phyloP scores from a whole-genome alignment of 2,888 invertebrate genomes.

The Chloroclysta siterata region DNA sequence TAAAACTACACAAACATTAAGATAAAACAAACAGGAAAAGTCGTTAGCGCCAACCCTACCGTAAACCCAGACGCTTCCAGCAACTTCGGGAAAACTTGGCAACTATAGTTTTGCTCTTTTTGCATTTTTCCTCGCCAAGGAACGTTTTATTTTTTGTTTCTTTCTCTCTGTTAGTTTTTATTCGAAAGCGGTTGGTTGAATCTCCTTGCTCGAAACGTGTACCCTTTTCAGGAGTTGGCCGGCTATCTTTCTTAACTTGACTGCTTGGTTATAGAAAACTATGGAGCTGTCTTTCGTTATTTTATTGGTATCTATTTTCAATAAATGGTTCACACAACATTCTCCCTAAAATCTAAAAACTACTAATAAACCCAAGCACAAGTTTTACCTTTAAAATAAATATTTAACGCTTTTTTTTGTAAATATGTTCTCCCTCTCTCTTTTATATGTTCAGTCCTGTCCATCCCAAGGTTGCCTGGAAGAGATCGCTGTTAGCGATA shows the following conservation, averaged over 20 bases:
- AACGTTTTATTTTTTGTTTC: conserved; percentile 59
- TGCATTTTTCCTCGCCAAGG: conserved; percentile 65
- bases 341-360: no score
- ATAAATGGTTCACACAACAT: no score
- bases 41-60: conserved; percentile 65
- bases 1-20: conserved; percentile 50
- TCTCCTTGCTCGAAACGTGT: conserved; percentile 80
- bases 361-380: no score
- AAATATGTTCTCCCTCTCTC: no score
- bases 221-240: conserved; percentile 82
- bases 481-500: no score
- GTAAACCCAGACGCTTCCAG: conserved; percentile 52
- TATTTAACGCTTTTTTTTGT: no score
- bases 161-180: conserved; percentile 54
- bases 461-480: no score
- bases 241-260: conserved; percentile 83
- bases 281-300: conserved; percentile 53
- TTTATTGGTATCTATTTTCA: no score
- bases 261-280: conserved; percentile 58
- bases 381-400: no score
- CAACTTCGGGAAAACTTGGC: conserved; percentile 78
- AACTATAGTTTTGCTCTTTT: conserved; percentile 77
- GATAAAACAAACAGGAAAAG: conserved; percentile 57
- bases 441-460: no score
- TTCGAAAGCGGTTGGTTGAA: conserved; percentile 64